These are phyloP conservation scores for Escarpia spicata DNA, from an alignment of 2,888 invertebrate genomes.

Conservation along the genomic window DNA sequence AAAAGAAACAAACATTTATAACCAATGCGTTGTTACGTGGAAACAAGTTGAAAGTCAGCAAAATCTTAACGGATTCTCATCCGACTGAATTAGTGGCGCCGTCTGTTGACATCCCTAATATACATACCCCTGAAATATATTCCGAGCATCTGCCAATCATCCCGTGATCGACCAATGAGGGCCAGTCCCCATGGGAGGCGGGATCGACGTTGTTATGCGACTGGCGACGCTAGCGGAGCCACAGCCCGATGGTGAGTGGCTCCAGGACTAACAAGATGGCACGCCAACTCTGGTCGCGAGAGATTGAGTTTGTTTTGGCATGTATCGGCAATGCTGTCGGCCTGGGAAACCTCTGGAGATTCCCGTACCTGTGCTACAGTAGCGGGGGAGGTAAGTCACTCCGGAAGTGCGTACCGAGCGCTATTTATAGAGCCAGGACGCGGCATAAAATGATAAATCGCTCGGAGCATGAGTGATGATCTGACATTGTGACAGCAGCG, in stretches of 20 bases:
- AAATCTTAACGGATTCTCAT: too few species aligned
- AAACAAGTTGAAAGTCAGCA: too few species aligned
- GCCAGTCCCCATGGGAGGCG: background rate
- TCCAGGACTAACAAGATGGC: background rate
- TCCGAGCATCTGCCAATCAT: background rate
- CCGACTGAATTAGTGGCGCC: too few species aligned
- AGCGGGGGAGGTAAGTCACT: slow-evolving; percentile 34
- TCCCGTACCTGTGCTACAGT: slow-evolving; percentile 36
- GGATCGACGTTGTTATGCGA: background rate
- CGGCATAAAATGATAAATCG: background rate
- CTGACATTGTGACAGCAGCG: background rate
- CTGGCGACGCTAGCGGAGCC: background rate
- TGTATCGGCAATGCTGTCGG: slow-evolving; percentile 39
- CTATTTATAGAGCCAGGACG: background rate
- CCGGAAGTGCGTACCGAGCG: background rate
- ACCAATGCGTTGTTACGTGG: too few species aligned
- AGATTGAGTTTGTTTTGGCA: slow-evolving; percentile 36
- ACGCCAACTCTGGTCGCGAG: slow-evolving; percentile 32
- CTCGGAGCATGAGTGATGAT: background rate
- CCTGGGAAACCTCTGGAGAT: slow-evolving; percentile 37
- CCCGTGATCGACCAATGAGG: background rate
- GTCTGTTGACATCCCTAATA: background rate
- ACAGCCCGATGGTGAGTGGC: background rate
- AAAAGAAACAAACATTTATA: too few species aligned
- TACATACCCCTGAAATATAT: background rate